phyloP scores from a whole-genome alignment of 1,140 invertebrate species.

The Lepidotrigona ventralis region DNA sequence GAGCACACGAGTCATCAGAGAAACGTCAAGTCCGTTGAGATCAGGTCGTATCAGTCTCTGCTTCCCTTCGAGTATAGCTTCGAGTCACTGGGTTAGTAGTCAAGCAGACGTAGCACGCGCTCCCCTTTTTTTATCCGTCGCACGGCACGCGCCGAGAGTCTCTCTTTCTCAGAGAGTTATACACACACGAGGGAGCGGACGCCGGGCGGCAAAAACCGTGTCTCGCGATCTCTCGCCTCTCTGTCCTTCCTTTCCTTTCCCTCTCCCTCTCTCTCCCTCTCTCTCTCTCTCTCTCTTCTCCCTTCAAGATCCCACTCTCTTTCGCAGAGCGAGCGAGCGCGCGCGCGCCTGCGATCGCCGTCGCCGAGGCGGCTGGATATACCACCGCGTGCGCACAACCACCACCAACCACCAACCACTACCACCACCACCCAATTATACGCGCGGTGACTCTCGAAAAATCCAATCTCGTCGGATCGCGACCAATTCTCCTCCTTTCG shows the following conservation, averaged over 20 bases:
- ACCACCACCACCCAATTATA: slow-evolving; percentile 29
- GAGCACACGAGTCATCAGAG: background rate
- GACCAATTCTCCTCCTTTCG: slow-evolving; percentile 10
- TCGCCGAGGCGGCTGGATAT: slow-evolving; percentile 27
- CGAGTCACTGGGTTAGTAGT: slow-evolving; percentile 52
- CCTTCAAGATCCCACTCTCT: slow-evolving; percentile 34
- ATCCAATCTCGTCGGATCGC: slow-evolving; percentile 28
- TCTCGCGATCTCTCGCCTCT: slow-evolving; percentile 48
- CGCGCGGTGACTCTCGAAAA: background rate
- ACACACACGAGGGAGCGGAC: slow-evolving; percentile 49
- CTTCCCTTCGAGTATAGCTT: slow-evolving; percentile 8
- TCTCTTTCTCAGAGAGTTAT: slow-evolving; percentile 46
- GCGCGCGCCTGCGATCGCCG: slow-evolving; percentile 40
- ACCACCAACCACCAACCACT: slow-evolving; percentile 33
- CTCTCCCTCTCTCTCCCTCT: slow-evolving; percentile 19
- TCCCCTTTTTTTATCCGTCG: slow-evolving; percentile 50
- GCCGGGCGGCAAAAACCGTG: slow-evolving; percentile 52
- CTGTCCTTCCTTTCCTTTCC: slow-evolving; percentile 20
- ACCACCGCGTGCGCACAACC: slow-evolving; percentile 30
- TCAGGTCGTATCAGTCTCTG: slow-evolving; percentile 22
- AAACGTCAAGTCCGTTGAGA: slow-evolving; percentile 30
- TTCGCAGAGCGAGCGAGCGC: background rate
- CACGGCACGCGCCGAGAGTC: slow-evolving; percentile 49
- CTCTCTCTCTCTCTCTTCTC: slow-evolving; percentile 15
- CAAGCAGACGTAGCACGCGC: slow-evolving; percentile 47